phyloP scores from a whole-genome alignment of 2,797 vertebrate species.

The Phaenicophaeus curvirostris region DNA sequence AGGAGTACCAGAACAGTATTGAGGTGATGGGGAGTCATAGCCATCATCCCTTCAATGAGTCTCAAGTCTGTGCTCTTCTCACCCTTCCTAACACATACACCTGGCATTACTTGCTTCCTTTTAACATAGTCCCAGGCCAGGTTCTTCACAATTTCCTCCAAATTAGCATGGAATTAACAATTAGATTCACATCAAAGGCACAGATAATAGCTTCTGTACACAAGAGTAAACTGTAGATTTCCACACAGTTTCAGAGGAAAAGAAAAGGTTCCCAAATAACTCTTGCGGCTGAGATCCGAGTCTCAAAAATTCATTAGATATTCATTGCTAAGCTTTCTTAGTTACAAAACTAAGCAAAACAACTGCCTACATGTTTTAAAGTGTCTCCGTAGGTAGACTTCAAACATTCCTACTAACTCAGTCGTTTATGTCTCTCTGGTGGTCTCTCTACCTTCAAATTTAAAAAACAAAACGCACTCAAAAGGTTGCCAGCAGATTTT shows the following conservation, averaged over 20 bases:
- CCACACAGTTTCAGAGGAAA: background rate
- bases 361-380: background rate
- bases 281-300: background rate
- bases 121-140: background rate
- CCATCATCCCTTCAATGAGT: background rate
- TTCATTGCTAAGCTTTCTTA: background rate
- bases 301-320: background rate
- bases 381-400: background rate
- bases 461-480: background rate
- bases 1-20: background rate
- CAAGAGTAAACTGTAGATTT: background rate
- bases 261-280: background rate
- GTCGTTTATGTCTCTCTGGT: background rate
- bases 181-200: background rate
- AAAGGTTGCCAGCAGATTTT: background rate
- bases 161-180: background rate
- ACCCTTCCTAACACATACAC: background rate
- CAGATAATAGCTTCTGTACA: background rate
- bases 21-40: background rate
- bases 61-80: background rate
- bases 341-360: background rate
- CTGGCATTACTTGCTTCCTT: background rate
- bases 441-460: background rate
- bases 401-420: background rate
- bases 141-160: background rate